Evolutionary conservation across 2,888 invertebrate species (phyloP), one percentile per base, ranked within the genome.

Genomic region (Doris montereyensis): DNA sequence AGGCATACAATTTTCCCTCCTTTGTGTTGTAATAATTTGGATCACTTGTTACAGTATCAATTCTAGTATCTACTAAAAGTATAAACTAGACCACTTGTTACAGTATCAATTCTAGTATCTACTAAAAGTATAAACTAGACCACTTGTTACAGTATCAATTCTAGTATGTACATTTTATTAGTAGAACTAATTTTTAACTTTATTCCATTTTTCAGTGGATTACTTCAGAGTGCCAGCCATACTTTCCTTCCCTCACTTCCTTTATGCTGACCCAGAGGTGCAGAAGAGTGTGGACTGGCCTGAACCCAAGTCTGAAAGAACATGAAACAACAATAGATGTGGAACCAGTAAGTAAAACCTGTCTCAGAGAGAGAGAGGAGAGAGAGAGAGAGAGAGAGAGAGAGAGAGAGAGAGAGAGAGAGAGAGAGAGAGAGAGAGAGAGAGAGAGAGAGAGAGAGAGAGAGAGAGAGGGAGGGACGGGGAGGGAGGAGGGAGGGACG

Each of bases 241-340:
- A 1, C 86, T 88, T 78, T 90, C 90, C 0, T 85, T 86, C 72
- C 91, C 91, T 2, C 89, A 91, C 81, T 91, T 91, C 85, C 85
- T 89, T 60, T 83, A 85, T 79, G 89, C 88, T 34, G 89, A 87
- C 73, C 81, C 79, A 0, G 62, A 77, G 4, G 83, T 88, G 10
- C 76, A 83, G 17, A 79, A 88, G 32, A 83, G 85, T 60, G 86
- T 90, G 0, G n/a, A 62, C 76, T 73, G 90, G 90, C 3, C 73
- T 90, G 77, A 67, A 83, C 17, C 90, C 90, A 4, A 82, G 84
- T 41, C 62, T 76, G 17, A 78, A 82, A 2, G 82, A 85, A 70
- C 89, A 89, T 78, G 80, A 84, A n/a, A 89, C 89, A 10, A 72
- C 88, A 67, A 81, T 89, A 21, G 88, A 88, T 77, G 73, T 90